Evolutionary conservation across 2,888 invertebrate genomes (phyloP), one percentile per base, ranked within the genome.

Genomic region (Neoscelio sp.): DNA sequence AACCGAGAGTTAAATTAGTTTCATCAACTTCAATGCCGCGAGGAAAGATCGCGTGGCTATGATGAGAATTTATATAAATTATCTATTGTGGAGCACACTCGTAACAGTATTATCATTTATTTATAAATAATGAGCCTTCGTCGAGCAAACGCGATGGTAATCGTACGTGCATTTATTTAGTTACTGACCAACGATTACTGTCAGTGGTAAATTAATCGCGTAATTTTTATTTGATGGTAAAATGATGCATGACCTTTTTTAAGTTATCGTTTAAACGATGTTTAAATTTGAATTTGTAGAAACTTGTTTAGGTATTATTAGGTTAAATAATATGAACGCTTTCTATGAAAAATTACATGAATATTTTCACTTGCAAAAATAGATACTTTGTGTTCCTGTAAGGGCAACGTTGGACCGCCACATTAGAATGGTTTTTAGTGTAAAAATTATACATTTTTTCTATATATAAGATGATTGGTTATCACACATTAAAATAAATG

Each of bases 1-100:
- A 85, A 83, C 58, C 30, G 18, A 13, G 81, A 84, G 85, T 84
- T 86, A 85, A 85, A 86, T 86, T 85, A 85, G 85, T 86, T 86
- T 86, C 85, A 85, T 86, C 84, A 85, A 86, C 84, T 85, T 84
- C 78, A 76, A 70, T 80, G 79, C 77, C 65, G 68, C 58, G 33
- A 82, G 79, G 76, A 71, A 70, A 78, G 83, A 85, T 85, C 81
- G 85, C 84, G 84, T 83, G 84, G 84, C 80, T 78, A 70, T 78
- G 80, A 83, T 84, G 83, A 79, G 78, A 80, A 84, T 82, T 83
- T 81, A 79, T 81, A 80, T 79, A 80, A 83, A 85, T 83, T 81
- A 82, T 81, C 75, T 79, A 54, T 77, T 58, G 42, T 50, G 48
- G 7, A 77, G 65, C 35, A 46, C 75, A 56, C 70, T 56, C 26